phyloP scores from a whole-genome alignment of 2,113 vertebrate genomes.

The Urocolius indicus region DNA sequence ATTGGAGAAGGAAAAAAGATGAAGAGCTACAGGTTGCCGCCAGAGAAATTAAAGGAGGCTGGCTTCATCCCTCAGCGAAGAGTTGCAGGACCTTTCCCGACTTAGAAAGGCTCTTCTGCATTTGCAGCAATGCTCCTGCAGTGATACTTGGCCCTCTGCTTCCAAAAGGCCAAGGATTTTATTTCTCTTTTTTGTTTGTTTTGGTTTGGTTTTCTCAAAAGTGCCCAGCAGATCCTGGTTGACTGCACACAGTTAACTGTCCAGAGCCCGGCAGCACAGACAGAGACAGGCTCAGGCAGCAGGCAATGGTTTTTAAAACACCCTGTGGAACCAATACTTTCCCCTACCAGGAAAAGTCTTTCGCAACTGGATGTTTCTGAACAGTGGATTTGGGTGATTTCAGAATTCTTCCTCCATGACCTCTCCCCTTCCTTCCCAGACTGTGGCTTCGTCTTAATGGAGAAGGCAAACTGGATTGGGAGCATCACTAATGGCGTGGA shows the following conservation, averaged over 20 bases:
- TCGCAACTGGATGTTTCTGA: not conserved
- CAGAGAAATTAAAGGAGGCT: not conserved
- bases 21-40: not conserved
- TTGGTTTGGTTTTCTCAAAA: not conserved
- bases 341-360: not conserved
- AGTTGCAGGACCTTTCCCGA: not conserved
- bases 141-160: no score
- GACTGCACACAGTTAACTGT: not conserved
- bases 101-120: not conserved
- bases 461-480: not conserved
- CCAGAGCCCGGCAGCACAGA: not conserved
- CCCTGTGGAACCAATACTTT: not conserved
- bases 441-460: not conserved
- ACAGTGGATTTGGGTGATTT: not conserved
- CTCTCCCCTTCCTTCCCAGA: not conserved
- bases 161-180: not conserved
- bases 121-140: not conserved
- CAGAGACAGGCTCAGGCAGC: not conserved
- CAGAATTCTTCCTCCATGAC: not conserved
- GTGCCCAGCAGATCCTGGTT: not conserved
- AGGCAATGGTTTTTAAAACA: not conserved
- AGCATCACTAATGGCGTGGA: not conserved
- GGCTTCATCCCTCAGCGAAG: not conserved
- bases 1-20: not conserved
- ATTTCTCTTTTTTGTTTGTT: rapidly evolving